Base-by-base conservation (phyloP, 2,888 invertebrate genomes). In the Leucoptera coffeella region DNA sequence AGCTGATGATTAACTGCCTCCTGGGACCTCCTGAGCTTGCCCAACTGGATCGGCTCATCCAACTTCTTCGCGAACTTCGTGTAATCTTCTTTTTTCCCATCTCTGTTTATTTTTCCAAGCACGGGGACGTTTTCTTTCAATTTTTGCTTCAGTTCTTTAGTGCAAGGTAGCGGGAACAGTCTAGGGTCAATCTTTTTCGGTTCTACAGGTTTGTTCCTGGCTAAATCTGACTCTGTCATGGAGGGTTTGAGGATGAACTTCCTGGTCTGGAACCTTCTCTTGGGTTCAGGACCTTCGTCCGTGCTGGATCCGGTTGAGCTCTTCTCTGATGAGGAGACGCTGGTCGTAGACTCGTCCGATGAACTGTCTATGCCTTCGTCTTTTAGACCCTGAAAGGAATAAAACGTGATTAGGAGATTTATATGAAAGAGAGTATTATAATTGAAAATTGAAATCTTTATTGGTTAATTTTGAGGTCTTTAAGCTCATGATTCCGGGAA, bases 341-440 rank as follows among this genome's bases (percentile, higher is more conserved):
- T 60, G 2, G 56, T 54, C 1, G 67, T 57, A 2, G 45, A 56
- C 28, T 71, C 71, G 28, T 71, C 71, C 2, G 72, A 72, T 14
- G 72, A 72, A 33, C 72, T 72, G 43, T 72, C 71, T 34, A 72
- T 72, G 31, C 72, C 72, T 44, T 72, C 72, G 38, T 72, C 72
- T 45, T 72, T 72, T 3, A 72, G 49, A 34, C 72, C 72, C 72
- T 72, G 47, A 3, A 50, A 48, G n/a, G n/a, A n/a, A n/a, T n/a
- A n/a, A n/a, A n/a, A n/a, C n/a, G n/a, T n/a, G n/a, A n/a, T n/a
- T n/a, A n/a, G n/a, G n/a, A n/a, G n/a, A n/a, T n/a, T n/a, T n/a
- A n/a, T n/a, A n/a, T n/a, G n/a, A n/a, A n/a, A n/a, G n/a, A n/a
- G n/a, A n/a, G n/a, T n/a, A n/a, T n/a, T n/a, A n/a, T n/a, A n/a